Conservation (phyloP, 2,888 invertebrate species). For the Melanchra persicariae region DNA sequence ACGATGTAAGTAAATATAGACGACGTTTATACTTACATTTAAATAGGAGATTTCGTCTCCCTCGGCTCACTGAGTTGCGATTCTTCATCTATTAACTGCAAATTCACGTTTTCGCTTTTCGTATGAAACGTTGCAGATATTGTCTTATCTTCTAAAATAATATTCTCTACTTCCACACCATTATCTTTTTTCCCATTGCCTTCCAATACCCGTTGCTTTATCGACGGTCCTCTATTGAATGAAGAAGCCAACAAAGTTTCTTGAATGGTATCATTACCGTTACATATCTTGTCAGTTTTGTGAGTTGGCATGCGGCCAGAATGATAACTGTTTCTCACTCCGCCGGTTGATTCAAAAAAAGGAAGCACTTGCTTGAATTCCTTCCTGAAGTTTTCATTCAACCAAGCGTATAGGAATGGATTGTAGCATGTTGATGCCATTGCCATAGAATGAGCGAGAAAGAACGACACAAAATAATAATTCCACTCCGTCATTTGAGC, state of each 20-base stretch:
- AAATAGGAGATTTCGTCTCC: slow-evolving; percentile 76
- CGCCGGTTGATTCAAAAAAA: slow-evolving; percentile 90
- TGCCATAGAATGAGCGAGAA: slow-evolving; percentile 97
- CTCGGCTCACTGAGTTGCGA: slow-evolving; percentile 81
- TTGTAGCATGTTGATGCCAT: slow-evolving; percentile 99
- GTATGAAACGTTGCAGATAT: slow-evolving; percentile 82
- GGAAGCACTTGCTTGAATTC: slow-evolving; percentile 96
- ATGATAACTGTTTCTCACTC: slow-evolving; percentile 88
- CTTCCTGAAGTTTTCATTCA: slow-evolving; percentile 98
- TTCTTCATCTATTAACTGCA: slow-evolving; percentile 86
- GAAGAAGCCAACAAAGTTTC: slow-evolving; percentile 92
- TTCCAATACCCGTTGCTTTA: slow-evolving; percentile 82
- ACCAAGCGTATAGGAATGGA: slow-evolving; percentile 99
- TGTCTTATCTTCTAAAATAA: slow-evolving; percentile 87
- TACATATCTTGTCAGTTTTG: slow-evolving; percentile 93
- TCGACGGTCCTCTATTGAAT: slow-evolving; percentile 89
- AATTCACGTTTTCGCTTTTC: slow-evolving; percentile 82
- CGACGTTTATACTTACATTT: slow-evolving; percentile 78
- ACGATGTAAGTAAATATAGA: slow-evolving; percentile 8
- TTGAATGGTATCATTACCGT: slow-evolving; percentile 94
- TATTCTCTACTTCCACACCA: slow-evolving; percentile 91
- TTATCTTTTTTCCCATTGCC: slow-evolving; percentile 86
- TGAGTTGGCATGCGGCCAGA: slow-evolving; percentile 86
- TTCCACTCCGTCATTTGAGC: slow-evolving; percentile 92
- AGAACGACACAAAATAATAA: slow-evolving; percentile 97